A percentile compares a stretch with the other conserved stretches of the same genome.
phyloP scores from a whole-genome alignment of 2,113 vertebrate species.

The Thomomys bottae region DNA sequence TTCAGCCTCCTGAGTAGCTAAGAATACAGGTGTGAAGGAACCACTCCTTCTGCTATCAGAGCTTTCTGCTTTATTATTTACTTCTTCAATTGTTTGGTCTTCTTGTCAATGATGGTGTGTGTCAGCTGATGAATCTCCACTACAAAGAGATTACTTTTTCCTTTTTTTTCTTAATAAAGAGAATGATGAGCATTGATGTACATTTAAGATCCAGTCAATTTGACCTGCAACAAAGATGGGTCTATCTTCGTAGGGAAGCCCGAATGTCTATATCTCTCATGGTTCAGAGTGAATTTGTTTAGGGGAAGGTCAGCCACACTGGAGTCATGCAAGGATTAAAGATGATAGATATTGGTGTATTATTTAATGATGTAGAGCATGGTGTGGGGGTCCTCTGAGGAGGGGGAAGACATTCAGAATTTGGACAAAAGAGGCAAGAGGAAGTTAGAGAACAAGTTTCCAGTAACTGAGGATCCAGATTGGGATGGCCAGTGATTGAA shows the following conservation, averaged over 20 bases:
- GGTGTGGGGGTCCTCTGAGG: fast-evolving
- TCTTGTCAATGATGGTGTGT: too few species aligned
- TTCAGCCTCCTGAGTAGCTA: background rate
- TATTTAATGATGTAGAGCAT: background rate
- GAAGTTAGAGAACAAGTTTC: background rate
- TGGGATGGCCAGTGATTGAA: fast-evolving
- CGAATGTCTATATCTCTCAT: background rate
- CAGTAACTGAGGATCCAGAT: background rate
- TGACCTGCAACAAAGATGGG: background rate
- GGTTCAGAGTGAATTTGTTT: background rate
- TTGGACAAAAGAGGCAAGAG: background rate
- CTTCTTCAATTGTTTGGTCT: background rate
- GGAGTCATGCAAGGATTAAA: background rate
- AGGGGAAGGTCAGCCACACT: background rate
- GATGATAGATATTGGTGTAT: background rate
- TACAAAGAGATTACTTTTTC: background rate
- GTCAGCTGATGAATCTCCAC: background rate
- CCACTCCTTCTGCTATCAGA: background rate
- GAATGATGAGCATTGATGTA: too few species aligned
- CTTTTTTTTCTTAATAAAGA: background rate
- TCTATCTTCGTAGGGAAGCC: background rate
- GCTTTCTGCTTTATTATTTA: background rate
- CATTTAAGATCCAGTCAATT: background rate
- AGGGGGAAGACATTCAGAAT: background rate
- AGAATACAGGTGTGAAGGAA: background rate